Evolutionary conservation across 2,888 invertebrate genomes (phyloP).

Genomic region (Mythimna lalbum): DNA sequence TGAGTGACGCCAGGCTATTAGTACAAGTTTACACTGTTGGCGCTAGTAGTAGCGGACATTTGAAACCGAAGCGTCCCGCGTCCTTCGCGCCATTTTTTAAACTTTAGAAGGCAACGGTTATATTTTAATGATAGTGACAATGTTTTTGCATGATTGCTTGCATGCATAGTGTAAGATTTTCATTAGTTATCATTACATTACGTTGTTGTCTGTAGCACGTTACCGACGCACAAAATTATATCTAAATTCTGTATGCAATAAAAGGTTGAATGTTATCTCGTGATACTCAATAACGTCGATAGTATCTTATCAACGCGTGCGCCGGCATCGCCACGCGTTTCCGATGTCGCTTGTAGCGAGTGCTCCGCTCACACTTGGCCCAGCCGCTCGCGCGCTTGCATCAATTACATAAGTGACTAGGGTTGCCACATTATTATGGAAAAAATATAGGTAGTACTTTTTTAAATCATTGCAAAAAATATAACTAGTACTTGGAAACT

Average conservation of each 20-base stretch:
- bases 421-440: too few relatives aligned
- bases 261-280: slow-evolving; percentile 8
- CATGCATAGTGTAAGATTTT: background rate
- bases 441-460: too few relatives aligned
- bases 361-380: background rate
- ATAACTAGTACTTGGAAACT: too few relatives aligned
- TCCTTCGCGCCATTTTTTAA: slow-evolving; percentile 7
- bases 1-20: slow-evolving; percentile 44
- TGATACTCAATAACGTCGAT: slow-evolving; percentile 2
- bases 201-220: slow-evolving; percentile 15
- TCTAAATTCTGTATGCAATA: background rate
- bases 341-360: slow-evolving; percentile 1
- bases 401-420: background rate
- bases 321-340: background rate
- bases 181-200: background rate
- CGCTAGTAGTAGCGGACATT: slow-evolving; percentile 27
- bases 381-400: background rate
- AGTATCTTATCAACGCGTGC: background rate
- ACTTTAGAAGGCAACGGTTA: slow-evolving; percentile 4
- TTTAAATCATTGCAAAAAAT: too few relatives aligned
- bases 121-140: too few relatives aligned
- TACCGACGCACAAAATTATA: background rate
- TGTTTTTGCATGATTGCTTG: too few relatives aligned
- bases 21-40: slow-evolving; percentile 29
- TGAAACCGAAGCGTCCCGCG: slow-evolving; percentile 3